Conservation (phyloP, 2,888 invertebrate genomes). For the Pherbina coryleti region DNA sequence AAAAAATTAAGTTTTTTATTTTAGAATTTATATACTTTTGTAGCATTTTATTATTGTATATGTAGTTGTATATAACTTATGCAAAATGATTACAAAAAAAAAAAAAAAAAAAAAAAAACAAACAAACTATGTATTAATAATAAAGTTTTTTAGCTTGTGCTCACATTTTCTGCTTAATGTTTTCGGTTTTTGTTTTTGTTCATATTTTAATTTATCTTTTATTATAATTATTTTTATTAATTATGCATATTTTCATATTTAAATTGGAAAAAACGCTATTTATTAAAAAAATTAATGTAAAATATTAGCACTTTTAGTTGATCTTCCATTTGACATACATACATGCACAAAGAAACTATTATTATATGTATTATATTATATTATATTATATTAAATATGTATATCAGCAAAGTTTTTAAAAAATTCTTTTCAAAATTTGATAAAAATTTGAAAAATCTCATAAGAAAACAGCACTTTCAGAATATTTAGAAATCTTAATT, state of each 20-base stretch:
- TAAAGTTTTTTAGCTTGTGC: conserved; percentile 32
- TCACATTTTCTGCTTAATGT: conserved; percentile 17
- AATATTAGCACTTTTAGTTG: conserved; percentile 29
- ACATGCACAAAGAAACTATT: conserved; percentile 7
- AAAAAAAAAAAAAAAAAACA: conserved; percentile 18
- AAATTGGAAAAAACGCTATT: background rate
- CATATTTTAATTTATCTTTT: background rate
- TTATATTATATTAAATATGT: background rate
- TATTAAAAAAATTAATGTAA: conserved; percentile 14
- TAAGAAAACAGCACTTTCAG: background rate
- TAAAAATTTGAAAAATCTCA: background rate
- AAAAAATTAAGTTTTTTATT: conserved; percentile 30
- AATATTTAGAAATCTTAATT: no score
- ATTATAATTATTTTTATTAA: background rate
- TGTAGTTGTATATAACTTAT: conserved; percentile 29
- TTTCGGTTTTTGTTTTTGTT: background rate
- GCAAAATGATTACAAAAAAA: conserved; percentile 10
- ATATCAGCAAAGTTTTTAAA: background rate
- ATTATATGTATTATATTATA: background rate
- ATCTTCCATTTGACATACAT: conserved; percentile 11
- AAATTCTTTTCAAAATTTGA: conserved; percentile 14
- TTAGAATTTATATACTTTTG: conserved; percentile 30
- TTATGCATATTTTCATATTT: background rate
- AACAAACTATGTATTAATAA: conserved; percentile 15
- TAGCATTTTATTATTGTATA: conserved; percentile 33